phyloP scores from a whole-genome alignment of 2,888 invertebrate genomes.

The Phaedon cochleariae region DNA sequence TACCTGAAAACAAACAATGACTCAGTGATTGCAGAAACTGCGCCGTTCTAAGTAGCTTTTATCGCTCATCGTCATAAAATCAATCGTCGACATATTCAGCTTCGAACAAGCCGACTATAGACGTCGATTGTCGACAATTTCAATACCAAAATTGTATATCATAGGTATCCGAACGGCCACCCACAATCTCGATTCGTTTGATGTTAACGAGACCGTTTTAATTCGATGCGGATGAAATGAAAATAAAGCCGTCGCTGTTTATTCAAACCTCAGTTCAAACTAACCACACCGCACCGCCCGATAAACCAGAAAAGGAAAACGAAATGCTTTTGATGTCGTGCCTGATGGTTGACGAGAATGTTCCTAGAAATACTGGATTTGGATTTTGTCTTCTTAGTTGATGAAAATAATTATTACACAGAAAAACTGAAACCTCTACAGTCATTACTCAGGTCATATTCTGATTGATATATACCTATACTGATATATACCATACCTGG shows the following conservation, averaged over 20 bases:
- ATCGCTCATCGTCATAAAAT: not conserved
- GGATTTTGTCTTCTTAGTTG: too few species aligned
- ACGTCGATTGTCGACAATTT: not conserved
- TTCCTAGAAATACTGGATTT: too few species aligned
- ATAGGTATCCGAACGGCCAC: conserved; percentile 27
- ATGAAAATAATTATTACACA: too few species aligned
- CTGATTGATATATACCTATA: too few species aligned
- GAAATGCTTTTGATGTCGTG: not conserved
- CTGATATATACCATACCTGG: too few species aligned
- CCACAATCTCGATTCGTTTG: conserved; percentile 28
- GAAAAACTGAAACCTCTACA: too few species aligned
- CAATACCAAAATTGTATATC: conserved; percentile 22
- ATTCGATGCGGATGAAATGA: conserved; percentile 15
- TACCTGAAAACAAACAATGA: too few species aligned
- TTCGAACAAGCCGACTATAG: not conserved
- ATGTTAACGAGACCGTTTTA: conserved; percentile 28
- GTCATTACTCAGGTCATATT: too few species aligned
- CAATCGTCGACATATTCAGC: not conserved
- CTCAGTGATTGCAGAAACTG: too few species aligned
- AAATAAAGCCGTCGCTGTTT: not conserved
- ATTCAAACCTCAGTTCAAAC: not conserved
- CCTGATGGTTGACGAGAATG: not conserved
- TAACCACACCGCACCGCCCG: not conserved
- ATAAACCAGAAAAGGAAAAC: not conserved
- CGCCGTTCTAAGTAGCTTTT: too few species aligned